Conservation (phyloP, 2,797 vertebrate genomes). For the Sebastes matsubarae region DNA sequence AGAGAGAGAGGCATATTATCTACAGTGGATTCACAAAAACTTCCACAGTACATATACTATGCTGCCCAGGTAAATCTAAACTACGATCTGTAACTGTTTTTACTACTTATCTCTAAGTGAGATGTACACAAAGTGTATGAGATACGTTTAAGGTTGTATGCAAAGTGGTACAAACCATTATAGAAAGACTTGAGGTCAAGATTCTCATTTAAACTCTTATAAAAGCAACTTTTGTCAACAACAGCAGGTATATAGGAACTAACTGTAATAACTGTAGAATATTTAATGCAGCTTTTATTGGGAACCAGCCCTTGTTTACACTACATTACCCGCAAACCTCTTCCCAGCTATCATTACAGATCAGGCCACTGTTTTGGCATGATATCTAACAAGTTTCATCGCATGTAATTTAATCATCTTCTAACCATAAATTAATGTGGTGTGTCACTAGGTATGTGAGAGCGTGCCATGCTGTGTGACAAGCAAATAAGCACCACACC, state of each 20-base stretch:
- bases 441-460: not conserved
- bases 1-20: not conserved
- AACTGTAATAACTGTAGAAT: not conserved
- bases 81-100: not conserved
- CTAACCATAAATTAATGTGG: not conserved
- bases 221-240: not conserved
- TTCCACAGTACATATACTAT: not conserved
- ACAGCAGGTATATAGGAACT: not conserved
- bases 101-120: not conserved
- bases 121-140: not conserved
- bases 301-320: not conserved
- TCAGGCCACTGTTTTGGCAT: not conserved
- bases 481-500: conserved; percentile 10
- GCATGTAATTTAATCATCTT: not conserved
- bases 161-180: not conserved
- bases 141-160: not conserved
- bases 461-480: not conserved
- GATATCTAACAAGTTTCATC: not conserved
- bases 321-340: not conserved
- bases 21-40: not conserved
- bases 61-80: not conserved
- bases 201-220: not conserved
- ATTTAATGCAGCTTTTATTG: not conserved
- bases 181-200: not conserved
- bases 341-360: not conserved